These are phyloP conservation scores for Punctoribates punctum DNA, from an alignment of 2,888 invertebrate species.

Conservation along the genomic window DNA sequence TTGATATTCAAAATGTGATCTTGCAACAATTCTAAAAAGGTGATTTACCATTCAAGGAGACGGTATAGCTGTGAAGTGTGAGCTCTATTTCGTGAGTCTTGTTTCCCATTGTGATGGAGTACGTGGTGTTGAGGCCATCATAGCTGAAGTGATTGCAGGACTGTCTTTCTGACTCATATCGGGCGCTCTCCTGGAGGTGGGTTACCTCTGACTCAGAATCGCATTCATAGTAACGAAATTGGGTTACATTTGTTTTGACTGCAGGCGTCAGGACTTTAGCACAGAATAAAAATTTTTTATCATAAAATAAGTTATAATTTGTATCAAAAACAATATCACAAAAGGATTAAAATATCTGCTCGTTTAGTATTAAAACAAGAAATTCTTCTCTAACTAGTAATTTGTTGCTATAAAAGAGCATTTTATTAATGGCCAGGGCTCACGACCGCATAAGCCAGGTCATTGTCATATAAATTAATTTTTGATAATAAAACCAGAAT, in stretches of 20 bases:
- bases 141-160: slow-evolving; percentile 1
- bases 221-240: slow-evolving; percentile 19
- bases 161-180: not conserved
- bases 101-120: not conserved
- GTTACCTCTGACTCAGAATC: not conserved
- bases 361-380: not conserved
- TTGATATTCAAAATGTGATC: too few relatives aligned
- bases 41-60: not conserved
- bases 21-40: too few relatives aligned
- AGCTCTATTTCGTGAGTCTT: not conserved
- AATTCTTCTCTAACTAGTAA: not conserved
- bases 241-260: slow-evolving; percentile 17
- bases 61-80: not conserved
- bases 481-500: too few relatives aligned
- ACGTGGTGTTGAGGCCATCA: not conserved
- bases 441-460: too few relatives aligned
- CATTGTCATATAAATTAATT: too few relatives aligned
- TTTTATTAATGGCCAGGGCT: too few relatives aligned
- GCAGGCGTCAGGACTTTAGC: not conserved
- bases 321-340: too few relatives aligned
- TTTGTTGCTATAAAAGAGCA: not conserved
- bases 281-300: not conserved
- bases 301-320: too few relatives aligned
- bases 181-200: not conserved
- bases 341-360: too few relatives aligned